Percentiles rank a stretch among this genome's conserved stretches.
Conservation (phyloP, 2,797 vertebrate genomes). For the Trematomus bernacchii region DNA sequence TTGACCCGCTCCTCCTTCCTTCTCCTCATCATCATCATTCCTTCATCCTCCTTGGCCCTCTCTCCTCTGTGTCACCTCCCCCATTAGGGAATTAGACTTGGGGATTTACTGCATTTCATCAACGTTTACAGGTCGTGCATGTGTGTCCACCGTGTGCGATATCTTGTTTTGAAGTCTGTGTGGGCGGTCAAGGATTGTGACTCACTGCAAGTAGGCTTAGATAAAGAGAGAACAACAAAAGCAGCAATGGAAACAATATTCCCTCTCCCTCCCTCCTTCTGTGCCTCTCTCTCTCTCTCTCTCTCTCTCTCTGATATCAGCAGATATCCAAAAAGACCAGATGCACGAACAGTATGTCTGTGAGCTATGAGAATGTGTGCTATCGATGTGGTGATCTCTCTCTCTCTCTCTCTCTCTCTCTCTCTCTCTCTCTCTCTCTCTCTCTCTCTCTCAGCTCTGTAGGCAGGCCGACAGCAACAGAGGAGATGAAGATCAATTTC, state of each 20-base stretch:
- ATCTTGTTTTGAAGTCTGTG: conserved; percentile 47
- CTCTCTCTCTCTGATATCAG: no score
- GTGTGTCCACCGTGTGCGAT: conserved; percentile 2
- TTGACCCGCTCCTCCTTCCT: conserved; percentile 49
- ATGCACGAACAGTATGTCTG: no score
- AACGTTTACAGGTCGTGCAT: conserved; percentile 26
- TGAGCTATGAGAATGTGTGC: no score
- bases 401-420: no score
- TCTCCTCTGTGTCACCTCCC: conserved; percentile 55
- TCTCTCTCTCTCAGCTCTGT: conserved; percentile 49
- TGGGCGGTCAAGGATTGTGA: conserved; percentile 68
- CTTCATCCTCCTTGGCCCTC: conserved; percentile 41
- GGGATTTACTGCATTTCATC: conserved; percentile 66
- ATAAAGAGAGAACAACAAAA: conserved; percentile 65
- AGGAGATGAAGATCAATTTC: conserved; percentile 80
- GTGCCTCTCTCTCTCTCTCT: no score
- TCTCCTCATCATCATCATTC: conserved; percentile 51
- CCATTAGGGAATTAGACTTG: conserved; percentile 37
- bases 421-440: conserved; percentile 7
- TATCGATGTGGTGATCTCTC: no score
- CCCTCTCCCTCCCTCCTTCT: no score
- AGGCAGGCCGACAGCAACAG: conserved; percentile 56
- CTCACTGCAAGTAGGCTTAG: conserved; percentile 58
- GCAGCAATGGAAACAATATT: no score
- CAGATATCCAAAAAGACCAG: no score